A percentile compares a stretch with the other conserved stretches of the same genome.
phyloP scores from a whole-genome alignment of 2,797 vertebrate genomes.

The Urosaurus nigricauda region DNA sequence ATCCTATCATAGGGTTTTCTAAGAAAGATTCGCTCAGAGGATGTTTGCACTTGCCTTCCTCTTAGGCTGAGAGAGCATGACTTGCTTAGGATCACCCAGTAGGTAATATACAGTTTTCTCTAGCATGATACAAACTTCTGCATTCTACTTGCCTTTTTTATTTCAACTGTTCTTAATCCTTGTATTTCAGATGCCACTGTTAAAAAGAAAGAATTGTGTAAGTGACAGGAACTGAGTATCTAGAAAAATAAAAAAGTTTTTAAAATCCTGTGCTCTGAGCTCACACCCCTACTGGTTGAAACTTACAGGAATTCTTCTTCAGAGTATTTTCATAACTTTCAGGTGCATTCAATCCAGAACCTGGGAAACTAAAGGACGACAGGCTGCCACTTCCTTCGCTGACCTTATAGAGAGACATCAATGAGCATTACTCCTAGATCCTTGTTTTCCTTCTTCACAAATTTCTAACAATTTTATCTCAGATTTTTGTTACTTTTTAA shows the following conservation, averaged over 20 bases:
- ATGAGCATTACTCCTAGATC: constrained; percentile 10
- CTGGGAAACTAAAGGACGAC: constrained; percentile 78
- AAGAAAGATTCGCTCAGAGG: too few species aligned
- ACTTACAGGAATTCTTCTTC: constrained; percentile 85
- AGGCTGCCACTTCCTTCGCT: constrained; percentile 82
- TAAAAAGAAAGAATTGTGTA: constrained; percentile 40
- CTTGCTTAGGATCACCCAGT: too few species aligned
- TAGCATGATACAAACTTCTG: not conserved
- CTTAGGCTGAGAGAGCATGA: too few species aligned
- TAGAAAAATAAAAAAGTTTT: not conserved
- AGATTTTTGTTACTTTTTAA: not conserved
- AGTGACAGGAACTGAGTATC: not conserved
- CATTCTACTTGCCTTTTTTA: constrained; percentile 85
- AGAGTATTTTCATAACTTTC: constrained; percentile 80
- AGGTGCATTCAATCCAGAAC: constrained; percentile 75
- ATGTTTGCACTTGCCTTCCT: too few species aligned
- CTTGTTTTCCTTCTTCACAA: not conserved
- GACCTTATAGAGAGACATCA: constrained; percentile 67
- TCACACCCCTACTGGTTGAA: not conserved
- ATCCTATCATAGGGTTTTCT: not conserved
- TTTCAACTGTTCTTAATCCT: constrained; percentile 90
- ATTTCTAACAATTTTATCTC: not conserved
- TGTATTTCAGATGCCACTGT: constrained; percentile 85
- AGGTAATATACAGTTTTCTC: not conserved
- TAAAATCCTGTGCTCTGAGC: not conserved